Base-by-base conservation (phyloP, 2,113 vertebrate genomes). In the Poicephalus meyeri region DNA sequence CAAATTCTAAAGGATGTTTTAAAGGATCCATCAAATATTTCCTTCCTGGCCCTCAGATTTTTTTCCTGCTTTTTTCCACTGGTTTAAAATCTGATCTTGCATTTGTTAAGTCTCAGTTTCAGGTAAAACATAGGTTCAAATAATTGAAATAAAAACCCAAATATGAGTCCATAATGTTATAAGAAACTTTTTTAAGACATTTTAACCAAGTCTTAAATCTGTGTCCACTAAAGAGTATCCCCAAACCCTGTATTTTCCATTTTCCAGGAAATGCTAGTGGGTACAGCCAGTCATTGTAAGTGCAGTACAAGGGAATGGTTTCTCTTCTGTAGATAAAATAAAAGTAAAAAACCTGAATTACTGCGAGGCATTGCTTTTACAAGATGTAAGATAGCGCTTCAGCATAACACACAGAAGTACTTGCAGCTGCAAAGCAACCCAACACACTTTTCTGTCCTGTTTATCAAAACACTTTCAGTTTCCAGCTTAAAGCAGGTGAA, bases 401-500 rank as follows among this genome's bases (percentile, higher is more conserved):
- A 77, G 70, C 31, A 52, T 46, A 77, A 52, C 49, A 10, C 24
- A 35, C 6, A 58, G 39, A 87, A 91, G 50, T 56, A 24, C 55
- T 64, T 77, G 63, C 74, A 92, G 63, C 78, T 94, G 87, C 55
- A 89, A n/a, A 87, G 49, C 33, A 52, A 7, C 39, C 89, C 70
- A 46, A 42, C 33, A 65, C 74, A 80, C 31, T 78, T 95, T 58
- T 72, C 79, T 58, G 31, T 77, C 58, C 31, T 77, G 61, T 94
- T 93, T 80, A 81, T 56, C 74, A 95, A 88, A 94, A 78, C 78
- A 42, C 85, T 94, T 88, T 56, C 69, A 37, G 21, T 88, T 89
- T 91, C 94, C 91, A 87, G 69, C 74, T 89, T 74, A 64, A 78
- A 80, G 79, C 56, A 88, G 79, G 84, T 96, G 84, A 95, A 96